Evolutionary conservation across 2,797 vertebrate species (phyloP), one percentile per base, ranked within the genome.

Genomic region (Micrastur ruficollis): DNA sequence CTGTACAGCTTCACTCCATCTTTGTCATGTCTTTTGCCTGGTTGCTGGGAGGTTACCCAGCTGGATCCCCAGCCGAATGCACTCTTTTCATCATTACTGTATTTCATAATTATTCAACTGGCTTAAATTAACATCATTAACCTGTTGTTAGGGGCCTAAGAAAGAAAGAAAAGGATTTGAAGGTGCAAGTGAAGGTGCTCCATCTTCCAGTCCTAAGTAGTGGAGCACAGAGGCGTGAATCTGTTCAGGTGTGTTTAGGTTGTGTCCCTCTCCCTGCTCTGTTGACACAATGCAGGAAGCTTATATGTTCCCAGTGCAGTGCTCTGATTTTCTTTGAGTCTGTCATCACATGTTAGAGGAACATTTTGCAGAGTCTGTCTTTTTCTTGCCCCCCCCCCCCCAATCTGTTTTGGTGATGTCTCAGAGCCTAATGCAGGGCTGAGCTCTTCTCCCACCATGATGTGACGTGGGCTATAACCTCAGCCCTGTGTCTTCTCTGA

Each of bases 401-500:
- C 22, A 59, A 36, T 94, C 50, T 85, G 17, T 90, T 59, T 76
- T 72, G 36, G 22, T 76, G 74, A 70, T 73, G 47, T 94, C 63
- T 89, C 67, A 89, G 46, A 79, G 52, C 59, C 78, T 81, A 89
- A 72, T n/a, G 38, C 53, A 47, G 59, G 66, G 62, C 73, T 93
- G 73, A 95, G 73, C 79, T 84, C 38, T 87, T 80, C 62, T 91
- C 31, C 47, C 22, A 50, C 70, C 67, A 14, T 58, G 81, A 14
- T 58, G 81, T 87, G 86, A 87, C 0, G 3, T 66, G 67, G 93
- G 90, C 81, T 82, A n/a, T 83, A 95, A 87, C 79, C 86, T 95
- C 81, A 91, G 78, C 38, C 61, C 56, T 49, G 8, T 82, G 72
- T 52, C 84, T 87, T 91, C n/a, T 93, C 50, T 88, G 68, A 87